Evolutionary conservation across 1,140 invertebrate species (phyloP).

Genomic region (Drosophila chauvacae): DNA sequence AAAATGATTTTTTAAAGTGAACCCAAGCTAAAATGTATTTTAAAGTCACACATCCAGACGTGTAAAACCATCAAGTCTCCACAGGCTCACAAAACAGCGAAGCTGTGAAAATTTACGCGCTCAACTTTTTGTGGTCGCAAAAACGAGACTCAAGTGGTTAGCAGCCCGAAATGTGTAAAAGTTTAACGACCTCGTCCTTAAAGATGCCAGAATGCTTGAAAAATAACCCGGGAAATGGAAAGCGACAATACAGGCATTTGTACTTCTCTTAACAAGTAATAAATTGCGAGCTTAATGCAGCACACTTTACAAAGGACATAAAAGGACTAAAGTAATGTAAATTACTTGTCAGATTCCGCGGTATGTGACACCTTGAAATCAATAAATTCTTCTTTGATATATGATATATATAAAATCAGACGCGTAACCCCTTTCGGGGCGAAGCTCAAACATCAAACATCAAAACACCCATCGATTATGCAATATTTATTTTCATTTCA

Average conservation of each 20-base stretch:
- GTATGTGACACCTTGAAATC: conserved; percentile 6
- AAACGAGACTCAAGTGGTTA: conserved; percentile 43
- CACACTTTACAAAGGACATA: conserved; percentile 12
- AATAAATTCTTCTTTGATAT: not conserved
- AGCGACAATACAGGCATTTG: conserved; percentile 28
- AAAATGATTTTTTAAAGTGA: not conserved
- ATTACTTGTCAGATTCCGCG: conserved; percentile 13
- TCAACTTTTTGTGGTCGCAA: conserved; percentile 34
- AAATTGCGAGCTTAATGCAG: conserved; percentile 20
- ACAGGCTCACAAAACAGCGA: conserved; percentile 5
- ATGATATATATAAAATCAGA: conserved; percentile 6
- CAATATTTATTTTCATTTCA: conserved; percentile 34
- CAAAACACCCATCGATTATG: conserved; percentile 25
- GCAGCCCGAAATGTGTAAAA: conserved; percentile 17
- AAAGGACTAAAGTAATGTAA: conserved; percentile 24
- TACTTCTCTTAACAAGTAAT: conserved; percentile 46
- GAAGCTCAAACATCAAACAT: conserved; percentile 6
- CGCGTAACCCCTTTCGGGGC: not conserved
- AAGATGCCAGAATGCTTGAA: conserved; percentile 11
- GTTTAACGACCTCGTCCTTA: conserved; percentile 35
- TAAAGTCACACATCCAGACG: not conserved
- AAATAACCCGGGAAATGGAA: conserved; percentile 2
- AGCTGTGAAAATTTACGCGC: conserved; percentile 49
- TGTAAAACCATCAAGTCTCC: not conserved
- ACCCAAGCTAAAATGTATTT: not conserved